Percentiles rank a stretch among this genome's conserved stretches.
Evolutionary conservation across 2,888 invertebrate genomes (phyloP).

Genomic region (Plebejus argus): DNA sequence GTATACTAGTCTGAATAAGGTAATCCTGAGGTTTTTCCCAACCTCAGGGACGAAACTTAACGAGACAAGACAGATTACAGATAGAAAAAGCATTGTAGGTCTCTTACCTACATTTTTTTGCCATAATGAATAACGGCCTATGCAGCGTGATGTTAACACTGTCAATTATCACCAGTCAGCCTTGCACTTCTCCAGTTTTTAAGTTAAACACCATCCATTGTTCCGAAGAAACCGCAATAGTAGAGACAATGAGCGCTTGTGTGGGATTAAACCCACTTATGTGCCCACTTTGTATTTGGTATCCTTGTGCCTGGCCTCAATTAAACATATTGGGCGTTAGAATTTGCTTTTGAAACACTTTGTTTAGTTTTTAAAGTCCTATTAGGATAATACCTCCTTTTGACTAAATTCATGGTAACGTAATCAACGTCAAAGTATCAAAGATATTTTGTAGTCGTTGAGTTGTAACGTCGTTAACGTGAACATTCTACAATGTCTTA

Average conservation of each 20-base stretch:
- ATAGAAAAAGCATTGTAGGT: not conserved
- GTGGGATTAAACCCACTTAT: conserved; percentile 54
- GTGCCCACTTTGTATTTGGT: conserved; percentile 44
- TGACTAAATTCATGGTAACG: too few relatives aligned
- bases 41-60: not conserved
- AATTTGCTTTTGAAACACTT: not conserved
- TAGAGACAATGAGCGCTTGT: conserved; percentile 63
- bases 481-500: too few relatives aligned
- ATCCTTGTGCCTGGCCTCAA: conserved; percentile 30
- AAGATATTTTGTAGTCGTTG: too few relatives aligned
- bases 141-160: not conserved
- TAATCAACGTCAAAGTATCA: too few relatives aligned
- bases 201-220: conserved; percentile 50
- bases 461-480: too few relatives aligned
- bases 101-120: not conserved
- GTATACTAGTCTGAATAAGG: not conserved
- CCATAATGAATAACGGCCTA: not conserved
- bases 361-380: not conserved
- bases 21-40: not conserved
- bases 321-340: conserved; percentile 10
- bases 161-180: conserved; percentile 44
- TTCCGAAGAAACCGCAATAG: conserved; percentile 64
- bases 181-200: conserved; percentile 65
- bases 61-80: not conserved
- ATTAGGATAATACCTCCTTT: not conserved